These are phyloP conservation scores for Sturmia bella DNA, from an alignment of 2,888 invertebrate genomes.

Conservation along the genomic window DNA sequence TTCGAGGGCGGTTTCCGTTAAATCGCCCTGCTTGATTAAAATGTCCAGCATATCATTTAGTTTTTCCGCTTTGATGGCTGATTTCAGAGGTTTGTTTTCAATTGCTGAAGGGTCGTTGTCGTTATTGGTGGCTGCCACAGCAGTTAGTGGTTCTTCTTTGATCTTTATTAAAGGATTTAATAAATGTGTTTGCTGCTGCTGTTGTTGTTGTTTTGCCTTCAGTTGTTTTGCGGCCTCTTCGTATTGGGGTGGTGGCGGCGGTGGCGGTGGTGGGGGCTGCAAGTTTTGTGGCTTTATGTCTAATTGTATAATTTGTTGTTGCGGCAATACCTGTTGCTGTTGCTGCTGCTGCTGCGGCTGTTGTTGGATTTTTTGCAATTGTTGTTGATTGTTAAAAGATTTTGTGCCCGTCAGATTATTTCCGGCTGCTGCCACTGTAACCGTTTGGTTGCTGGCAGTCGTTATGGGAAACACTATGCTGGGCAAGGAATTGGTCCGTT, in stretches of 20 bases:
- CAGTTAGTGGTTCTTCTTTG: slow-evolving; percentile 71
- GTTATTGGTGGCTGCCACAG: slow-evolving; percentile 34
- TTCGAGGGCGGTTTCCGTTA: slow-evolving; percentile 88
- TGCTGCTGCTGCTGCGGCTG: slow-evolving; percentile 76
- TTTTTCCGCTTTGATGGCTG: slow-evolving; percentile 80
- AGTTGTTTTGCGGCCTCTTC: slow-evolving; percentile 87
- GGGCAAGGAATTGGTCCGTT: slow-evolving; percentile 84
- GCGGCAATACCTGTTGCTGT: slow-evolving; percentile 76
- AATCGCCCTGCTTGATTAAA: slow-evolving; percentile 94
- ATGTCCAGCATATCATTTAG: slow-evolving; percentile 92
- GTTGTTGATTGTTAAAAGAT: slow-evolving; percentile 76
- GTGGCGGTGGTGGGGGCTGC: slow-evolving; percentile 83
- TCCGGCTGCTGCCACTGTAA: slow-evolving; percentile 1
- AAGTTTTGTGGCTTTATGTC: slow-evolving; percentile 81
- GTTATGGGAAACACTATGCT: slow-evolving; percentile 83
- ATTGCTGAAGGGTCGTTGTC: not conserved
- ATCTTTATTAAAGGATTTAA: slow-evolving; percentile 65
- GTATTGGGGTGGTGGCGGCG: slow-evolving; percentile 86
- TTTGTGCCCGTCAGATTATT: slow-evolving; percentile 71
- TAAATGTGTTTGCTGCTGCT: slow-evolving; percentile 22
- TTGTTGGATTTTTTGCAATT: slow-evolving; percentile 76
- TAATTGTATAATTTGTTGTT: slow-evolving; percentile 76
- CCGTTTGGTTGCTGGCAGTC: slow-evolving; percentile 56
- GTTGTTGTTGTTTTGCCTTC: slow-evolving; percentile 74
- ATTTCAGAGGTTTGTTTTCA: slow-evolving; percentile 71